These are phyloP conservation scores for Hedychridium roseum DNA, from an alignment of 2,888 invertebrate genomes.

Conservation along the genomic window DNA sequence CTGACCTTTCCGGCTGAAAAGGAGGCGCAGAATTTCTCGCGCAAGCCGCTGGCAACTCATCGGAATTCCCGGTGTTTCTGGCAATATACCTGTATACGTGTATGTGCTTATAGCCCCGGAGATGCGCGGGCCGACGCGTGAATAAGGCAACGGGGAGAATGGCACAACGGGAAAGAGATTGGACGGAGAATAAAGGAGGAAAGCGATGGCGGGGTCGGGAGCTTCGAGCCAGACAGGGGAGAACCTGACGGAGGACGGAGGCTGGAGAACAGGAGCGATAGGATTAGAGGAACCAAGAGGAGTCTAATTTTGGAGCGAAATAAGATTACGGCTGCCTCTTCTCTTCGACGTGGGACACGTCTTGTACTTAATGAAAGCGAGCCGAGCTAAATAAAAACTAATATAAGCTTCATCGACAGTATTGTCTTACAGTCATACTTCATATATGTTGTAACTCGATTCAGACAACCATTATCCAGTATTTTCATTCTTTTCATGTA, in stretches of 20 bases:
- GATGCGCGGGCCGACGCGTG: slow-evolving; percentile 1
- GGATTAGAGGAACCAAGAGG: slow-evolving; percentile 27
- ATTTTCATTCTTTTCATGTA: too few relatives aligned
- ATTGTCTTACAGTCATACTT: too few relatives aligned
- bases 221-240: slow-evolving; percentile 4
- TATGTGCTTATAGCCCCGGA: slow-evolving; percentile 4
- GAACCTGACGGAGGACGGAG: background rate
- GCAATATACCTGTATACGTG: slow-evolving; percentile 6
- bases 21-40: slow-evolving; percentile 10
- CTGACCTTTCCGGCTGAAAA: slow-evolving; percentile 13
- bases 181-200: slow-evolving; percentile 16
- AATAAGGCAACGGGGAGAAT: background rate
- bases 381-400: too few relatives aligned
- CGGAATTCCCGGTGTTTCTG: slow-evolving; percentile 7
- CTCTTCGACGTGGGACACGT: too few relatives aligned
- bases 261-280: background rate
- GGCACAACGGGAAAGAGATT: slow-evolving; percentile 3
- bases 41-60: slow-evolving; percentile 1
- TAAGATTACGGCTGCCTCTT: slow-evolving; percentile 12
- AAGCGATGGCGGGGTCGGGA: background rate
- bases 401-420: too few relatives aligned
- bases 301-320: slow-evolving; percentile 9
- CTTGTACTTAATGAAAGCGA: too few relatives aligned
- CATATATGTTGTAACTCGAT: too few relatives aligned
- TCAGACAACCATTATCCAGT: too few relatives aligned